phyloP scores from a whole-genome alignment of 2,797 vertebrate genomes.

The Sebastes flavidus region DNA sequence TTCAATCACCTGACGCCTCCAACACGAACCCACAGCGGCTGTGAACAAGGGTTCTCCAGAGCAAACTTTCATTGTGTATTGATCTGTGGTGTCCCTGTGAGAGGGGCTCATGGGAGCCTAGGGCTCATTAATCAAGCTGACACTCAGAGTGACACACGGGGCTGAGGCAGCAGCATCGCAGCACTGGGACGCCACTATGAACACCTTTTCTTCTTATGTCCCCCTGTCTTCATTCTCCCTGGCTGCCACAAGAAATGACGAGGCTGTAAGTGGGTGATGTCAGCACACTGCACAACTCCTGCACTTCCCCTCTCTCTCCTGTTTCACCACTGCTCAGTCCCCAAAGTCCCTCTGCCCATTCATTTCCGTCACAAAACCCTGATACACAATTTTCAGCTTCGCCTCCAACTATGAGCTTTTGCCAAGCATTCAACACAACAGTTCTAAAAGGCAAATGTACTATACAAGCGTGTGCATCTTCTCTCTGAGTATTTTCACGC shows the following conservation, averaged over 20 bases:
- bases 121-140: slow-evolving; percentile 72
- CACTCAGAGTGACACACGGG: slow-evolving; percentile 48
- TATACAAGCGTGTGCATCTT: background rate
- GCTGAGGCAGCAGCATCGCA: slow-evolving; percentile 51
- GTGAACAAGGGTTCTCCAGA: slow-evolving; percentile 1
- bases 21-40: background rate
- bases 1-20: slow-evolving; percentile 43
- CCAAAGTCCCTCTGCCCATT: background rate
- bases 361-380: background rate
- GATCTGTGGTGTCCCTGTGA: slow-evolving; percentile 59
- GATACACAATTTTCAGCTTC: background rate
- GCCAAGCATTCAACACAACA: background rate
- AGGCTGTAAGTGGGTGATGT: slow-evolving; percentile 26
- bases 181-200: background rate
- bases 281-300: background rate
- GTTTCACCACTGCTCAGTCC: background rate
- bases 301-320: background rate
- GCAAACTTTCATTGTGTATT: slow-evolving; percentile 46
- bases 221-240: background rate
- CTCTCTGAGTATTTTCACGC: background rate
- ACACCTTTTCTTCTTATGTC: slow-evolving; percentile 44
- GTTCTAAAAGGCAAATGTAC: background rate
- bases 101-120: slow-evolving; percentile 37
- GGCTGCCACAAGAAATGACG: background rate
- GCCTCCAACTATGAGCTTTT: background rate